Percentiles rank a stretch among this genome's conserved stretches.
phyloP scores from a whole-genome alignment of 2,113 vertebrate species.

The Pundamilia nyererei region DNA sequence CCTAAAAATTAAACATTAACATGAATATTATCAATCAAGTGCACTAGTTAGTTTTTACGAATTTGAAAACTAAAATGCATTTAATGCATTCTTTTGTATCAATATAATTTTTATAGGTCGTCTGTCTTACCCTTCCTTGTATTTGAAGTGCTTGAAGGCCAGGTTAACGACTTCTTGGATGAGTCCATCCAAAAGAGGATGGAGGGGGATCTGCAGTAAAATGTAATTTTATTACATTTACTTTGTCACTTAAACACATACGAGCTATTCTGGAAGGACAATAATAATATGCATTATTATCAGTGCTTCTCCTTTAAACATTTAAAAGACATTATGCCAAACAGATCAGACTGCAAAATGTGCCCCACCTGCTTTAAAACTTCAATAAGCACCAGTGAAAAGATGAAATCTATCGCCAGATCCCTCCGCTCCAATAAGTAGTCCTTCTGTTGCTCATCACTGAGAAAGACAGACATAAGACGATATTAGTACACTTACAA shows the following conservation, averaged over 20 bases:
- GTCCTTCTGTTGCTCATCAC: conserved; percentile 97
- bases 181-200: conserved; percentile 93
- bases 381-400: conserved; percentile 96
- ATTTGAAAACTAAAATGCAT: background rate
- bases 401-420: conserved; percentile 98
- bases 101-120: background rate
- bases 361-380: conserved; percentile 92
- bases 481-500: background rate
- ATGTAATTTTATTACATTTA: background rate
- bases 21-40: background rate
- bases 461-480: conserved; percentile 41
- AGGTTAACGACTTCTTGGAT: conserved; percentile 97
- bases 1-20: conserved; percentile 61
- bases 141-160: conserved; percentile 99
- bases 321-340: background rate
- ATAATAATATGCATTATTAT: background rate
- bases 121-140: conserved; percentile 91
- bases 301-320: background rate
- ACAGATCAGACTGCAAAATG: background rate
- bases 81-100: background rate
- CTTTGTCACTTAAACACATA: background rate
- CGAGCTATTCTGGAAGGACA: background rate
- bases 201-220: conserved; percentile 85
- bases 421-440: conserved; percentile 96
- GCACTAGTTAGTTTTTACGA: background rate